Evolutionary conservation across 2,888 invertebrate species (phyloP).

Genomic region (Caenorhabditis uteleia): DNA sequence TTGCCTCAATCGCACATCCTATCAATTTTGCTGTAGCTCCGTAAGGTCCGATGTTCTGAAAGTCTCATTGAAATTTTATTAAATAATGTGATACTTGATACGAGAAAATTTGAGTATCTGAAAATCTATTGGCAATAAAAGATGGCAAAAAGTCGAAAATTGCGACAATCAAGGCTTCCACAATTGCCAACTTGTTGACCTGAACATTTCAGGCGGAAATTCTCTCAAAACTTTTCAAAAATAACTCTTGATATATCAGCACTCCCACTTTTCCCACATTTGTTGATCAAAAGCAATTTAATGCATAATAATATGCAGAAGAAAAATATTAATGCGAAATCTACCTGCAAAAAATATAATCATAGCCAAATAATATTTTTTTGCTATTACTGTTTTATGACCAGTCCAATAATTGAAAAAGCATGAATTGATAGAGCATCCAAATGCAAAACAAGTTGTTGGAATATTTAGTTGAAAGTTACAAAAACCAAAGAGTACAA

Average conservation of each 20-base stretch:
- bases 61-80: neutral
- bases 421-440: slow-evolving; percentile 22
- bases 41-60: slow-evolving; percentile 25
- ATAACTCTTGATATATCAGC: too few relatives aligned
- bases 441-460: slow-evolving; percentile 13
- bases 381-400: slow-evolving; percentile 33
- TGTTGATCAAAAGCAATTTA: too few relatives aligned
- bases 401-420: slow-evolving; percentile 22
- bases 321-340: too few relatives aligned
- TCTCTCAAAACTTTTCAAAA: slow-evolving; percentile 8
- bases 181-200: slow-evolving; percentile 16
- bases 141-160: slow-evolving; percentile 17
- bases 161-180: slow-evolving; percentile 13
- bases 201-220: slow-evolving; percentile 18
- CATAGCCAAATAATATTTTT: too few relatives aligned
- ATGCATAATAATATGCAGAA: too few relatives aligned
- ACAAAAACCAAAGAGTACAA: slow-evolving; percentile 17
- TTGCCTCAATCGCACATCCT: slow-evolving; percentile 19
- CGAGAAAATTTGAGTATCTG: too few relatives aligned
- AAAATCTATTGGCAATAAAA: slow-evolving; percentile 5
- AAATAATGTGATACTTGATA: slow-evolving; percentile 2
- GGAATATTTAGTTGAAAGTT: slow-evolving; percentile 16
- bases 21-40: slow-evolving; percentile 10
- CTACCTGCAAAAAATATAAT: too few relatives aligned
- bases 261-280: too few relatives aligned